These are phyloP conservation scores for Cyclophora albipunctata DNA, from an alignment of 2,888 invertebrate genomes.

Conservation along the genomic window DNA sequence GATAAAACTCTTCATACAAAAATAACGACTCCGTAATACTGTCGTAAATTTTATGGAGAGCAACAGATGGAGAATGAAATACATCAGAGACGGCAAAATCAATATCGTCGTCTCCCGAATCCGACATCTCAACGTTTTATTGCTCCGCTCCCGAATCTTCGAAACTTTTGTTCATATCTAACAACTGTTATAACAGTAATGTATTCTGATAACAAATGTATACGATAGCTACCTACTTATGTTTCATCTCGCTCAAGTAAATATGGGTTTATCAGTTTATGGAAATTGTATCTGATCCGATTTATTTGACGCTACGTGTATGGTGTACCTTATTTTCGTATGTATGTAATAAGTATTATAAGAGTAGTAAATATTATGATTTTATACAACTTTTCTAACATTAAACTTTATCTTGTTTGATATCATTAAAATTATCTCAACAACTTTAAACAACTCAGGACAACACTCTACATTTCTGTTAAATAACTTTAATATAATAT, in stretches of 20 bases:
- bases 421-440: no score
- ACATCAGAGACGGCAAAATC: constrained; percentile 63
- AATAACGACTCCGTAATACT: constrained; percentile 69
- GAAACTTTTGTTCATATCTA: constrained; percentile 26
- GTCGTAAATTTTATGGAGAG: constrained; percentile 72
- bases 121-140: constrained; percentile 48
- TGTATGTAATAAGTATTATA: no score
- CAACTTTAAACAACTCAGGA: no score
- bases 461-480: no score
- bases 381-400: neutral
- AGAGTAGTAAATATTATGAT: no score
- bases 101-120: constrained; percentile 61
- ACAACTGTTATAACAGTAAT: constrained; percentile 7
- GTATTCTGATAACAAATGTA: constrained; percentile 1
- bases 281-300: no score
- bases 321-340: no score
- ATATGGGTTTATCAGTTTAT: no score
- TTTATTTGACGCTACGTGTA: no score
- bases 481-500: no score
- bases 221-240: neutral
- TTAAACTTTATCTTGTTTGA: neutral
- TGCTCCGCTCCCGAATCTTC: constrained; percentile 36
- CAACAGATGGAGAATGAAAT: constrained; percentile 72
- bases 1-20: constrained; percentile 70
- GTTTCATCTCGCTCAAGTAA: no score